Evolutionary conservation across 2,888 invertebrate species (phyloP).

Genomic region (Dilophus febrilis): DNA sequence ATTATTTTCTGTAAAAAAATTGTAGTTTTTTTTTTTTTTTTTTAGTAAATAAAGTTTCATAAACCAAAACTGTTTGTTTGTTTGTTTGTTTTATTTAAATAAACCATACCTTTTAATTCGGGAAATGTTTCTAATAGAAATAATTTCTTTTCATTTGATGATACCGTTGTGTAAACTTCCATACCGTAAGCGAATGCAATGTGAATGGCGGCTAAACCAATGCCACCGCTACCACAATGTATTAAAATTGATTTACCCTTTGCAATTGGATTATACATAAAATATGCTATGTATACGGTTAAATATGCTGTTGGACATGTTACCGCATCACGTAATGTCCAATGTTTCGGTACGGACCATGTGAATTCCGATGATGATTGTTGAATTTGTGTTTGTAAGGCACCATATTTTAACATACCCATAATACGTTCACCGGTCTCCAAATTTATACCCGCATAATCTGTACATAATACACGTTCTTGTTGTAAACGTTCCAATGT

Average conservation of each 20-base stretch:
- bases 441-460: slow-evolving; percentile 42
- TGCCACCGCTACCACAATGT: slow-evolving; percentile 35
- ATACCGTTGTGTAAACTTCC: slow-evolving; percentile 43
- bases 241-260: slow-evolving; percentile 28
- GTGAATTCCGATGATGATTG: slow-evolving; percentile 1
- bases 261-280: slow-evolving; percentile 35
- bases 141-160: slow-evolving; percentile 34
- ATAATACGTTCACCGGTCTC: slow-evolving; percentile 45
- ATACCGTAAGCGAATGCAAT: slow-evolving; percentile 41
- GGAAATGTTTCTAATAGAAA: slow-evolving; percentile 31
- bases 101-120: slow-evolving; percentile 4
- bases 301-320: slow-evolving; percentile 46
- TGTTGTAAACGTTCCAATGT: slow-evolving; percentile 40
- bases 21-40: no score
- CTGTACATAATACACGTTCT: slow-evolving; percentile 50
- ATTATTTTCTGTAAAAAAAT: no score
- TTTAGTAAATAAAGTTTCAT: background rate
- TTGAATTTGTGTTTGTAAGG: slow-evolving; percentile 33
- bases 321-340: slow-evolving; percentile 46
- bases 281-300: slow-evolving; percentile 61
- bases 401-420: slow-evolving; percentile 38
- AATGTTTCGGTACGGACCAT: slow-evolving; percentile 39
- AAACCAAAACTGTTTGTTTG: background rate
- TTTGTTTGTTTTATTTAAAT: no score
- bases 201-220: slow-evolving; percentile 51